Conservation (phyloP, 2,888 invertebrate genomes). For the Eilema griseolum region DNA sequence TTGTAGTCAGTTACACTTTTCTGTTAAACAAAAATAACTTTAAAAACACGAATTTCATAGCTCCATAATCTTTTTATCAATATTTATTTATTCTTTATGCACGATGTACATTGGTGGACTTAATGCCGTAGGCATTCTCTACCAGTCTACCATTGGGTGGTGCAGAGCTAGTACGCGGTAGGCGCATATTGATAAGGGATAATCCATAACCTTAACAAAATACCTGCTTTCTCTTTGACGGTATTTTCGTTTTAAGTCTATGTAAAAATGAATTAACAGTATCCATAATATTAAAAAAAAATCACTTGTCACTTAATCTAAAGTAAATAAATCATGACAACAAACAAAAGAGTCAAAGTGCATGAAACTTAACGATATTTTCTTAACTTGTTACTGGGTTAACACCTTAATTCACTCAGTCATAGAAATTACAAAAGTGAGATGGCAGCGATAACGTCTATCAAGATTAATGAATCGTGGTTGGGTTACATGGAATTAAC, state of each 20-base stretch:
- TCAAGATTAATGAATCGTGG: slow-evolving; percentile 48
- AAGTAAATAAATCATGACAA: neutral
- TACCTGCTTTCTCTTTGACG: neutral
- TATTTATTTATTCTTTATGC: too few species aligned
- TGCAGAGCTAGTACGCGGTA: too few species aligned
- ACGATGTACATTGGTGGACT: too few species aligned
- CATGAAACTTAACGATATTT: slow-evolving; percentile 3
- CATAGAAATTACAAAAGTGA: slow-evolving; percentile 44
- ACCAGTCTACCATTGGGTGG: too few species aligned
- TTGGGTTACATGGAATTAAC: slow-evolving; percentile 43
- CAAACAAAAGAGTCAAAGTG: slow-evolving; percentile 1
- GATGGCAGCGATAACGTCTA: slow-evolving; percentile 49
- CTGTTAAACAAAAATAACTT: too few species aligned
- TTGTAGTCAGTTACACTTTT: too few species aligned
- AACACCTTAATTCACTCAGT: slow-evolving; percentile 21
- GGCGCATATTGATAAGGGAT: neutral
- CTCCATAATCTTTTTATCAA: too few species aligned
- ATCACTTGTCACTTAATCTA: neutral
- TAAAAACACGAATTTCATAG: too few species aligned
- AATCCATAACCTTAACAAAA: neutral
- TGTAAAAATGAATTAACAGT: neutral
- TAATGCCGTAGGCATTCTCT: too few species aligned
- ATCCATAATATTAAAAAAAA: neutral
- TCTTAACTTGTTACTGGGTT: slow-evolving; percentile 9
- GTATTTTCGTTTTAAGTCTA: too few species aligned